Conservation (phyloP, 1,140 invertebrate genomes). For the Brachionus paranguensis region DNA sequence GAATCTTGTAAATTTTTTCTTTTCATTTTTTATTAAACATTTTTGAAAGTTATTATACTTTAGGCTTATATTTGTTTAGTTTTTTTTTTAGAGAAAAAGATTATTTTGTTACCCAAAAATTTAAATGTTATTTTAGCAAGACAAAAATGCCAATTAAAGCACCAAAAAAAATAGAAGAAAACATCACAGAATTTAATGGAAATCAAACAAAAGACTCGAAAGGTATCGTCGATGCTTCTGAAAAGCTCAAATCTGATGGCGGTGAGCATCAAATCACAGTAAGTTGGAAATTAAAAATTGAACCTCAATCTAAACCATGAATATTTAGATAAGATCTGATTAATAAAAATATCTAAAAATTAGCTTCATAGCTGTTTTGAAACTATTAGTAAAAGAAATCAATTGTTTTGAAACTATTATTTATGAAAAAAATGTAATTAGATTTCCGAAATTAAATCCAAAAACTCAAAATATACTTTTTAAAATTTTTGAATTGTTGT, state of each 20-base stretch:
- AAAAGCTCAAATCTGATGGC: not conserved
- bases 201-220: not conserved
- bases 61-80: not conserved
- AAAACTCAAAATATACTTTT: not conserved
- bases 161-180: not conserved
- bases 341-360: not conserved
- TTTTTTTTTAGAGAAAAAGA: not conserved
- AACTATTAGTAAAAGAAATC: not conserved
- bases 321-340: not conserved
- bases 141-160: constrained; percentile 31
- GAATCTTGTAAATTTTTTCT: not conserved
- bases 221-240: not conserved
- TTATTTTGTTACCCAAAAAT: not conserved
- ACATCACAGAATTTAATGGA: not conserved
- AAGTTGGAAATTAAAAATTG: not conserved
- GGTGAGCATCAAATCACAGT: constrained; percentile 38
- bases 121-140: not conserved
- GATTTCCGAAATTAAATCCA: not conserved
- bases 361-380: not conserved
- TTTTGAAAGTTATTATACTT: not conserved
- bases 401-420: not conserved
- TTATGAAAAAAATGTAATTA: not conserved
- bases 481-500: not conserved
- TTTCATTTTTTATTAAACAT: not conserved
- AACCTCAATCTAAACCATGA: not conserved